Base-by-base conservation (phyloP, 1,140 invertebrate genomes). In the Trachymyrmex cornetzi region DNA sequence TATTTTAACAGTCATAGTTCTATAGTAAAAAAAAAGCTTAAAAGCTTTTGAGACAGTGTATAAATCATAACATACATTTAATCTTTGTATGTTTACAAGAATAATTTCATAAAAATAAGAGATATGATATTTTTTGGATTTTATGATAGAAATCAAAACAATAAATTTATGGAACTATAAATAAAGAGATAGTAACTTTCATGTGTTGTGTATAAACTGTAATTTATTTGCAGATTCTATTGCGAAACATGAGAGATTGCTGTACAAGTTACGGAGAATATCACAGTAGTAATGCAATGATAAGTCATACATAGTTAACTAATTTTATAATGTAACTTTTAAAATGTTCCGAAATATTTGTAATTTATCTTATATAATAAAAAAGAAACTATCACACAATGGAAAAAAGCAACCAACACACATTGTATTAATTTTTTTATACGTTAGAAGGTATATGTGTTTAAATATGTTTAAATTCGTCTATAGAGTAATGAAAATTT, bases 251-350 rank as follows among this genome's bases (percentile, higher is more conserved):
- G 12, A 63, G 24, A 50, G 22, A 61, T 81, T 74, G 34, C n/a
- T 85, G 19, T 85, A 71, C 59, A 85, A n/a, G 63, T 87, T 71
- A 53, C 53, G 9, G 11, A 77, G 22, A 71, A 75, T 87, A 74
- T 61, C 80, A 87, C 55, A 87, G 63, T 74, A 72, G 24, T 72
- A 67, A 50, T 63, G 48, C 30, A 87, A 50, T 87, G 38, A 71
- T 9, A 63, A 71, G 22, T 69, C 19, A 57, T n/a, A 57, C 16
- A 81, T 19, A 44, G n/a, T 71, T 44, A 71, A 27, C 22, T 57
- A 81, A 71, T 44, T 59, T 71, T 44, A 34, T 55, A 24, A 69
- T 38, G 38, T 44, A 44, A 44, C 38, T 44, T 80, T 69, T n/a
- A n/a, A 57, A 59, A 9, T 71, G 3, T 48, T 55, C 27, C 22